These are phyloP conservation scores for Hemichromis elongatus DNA, from an alignment of 2,113 vertebrate genomes.

Conservation along the genomic window DNA sequence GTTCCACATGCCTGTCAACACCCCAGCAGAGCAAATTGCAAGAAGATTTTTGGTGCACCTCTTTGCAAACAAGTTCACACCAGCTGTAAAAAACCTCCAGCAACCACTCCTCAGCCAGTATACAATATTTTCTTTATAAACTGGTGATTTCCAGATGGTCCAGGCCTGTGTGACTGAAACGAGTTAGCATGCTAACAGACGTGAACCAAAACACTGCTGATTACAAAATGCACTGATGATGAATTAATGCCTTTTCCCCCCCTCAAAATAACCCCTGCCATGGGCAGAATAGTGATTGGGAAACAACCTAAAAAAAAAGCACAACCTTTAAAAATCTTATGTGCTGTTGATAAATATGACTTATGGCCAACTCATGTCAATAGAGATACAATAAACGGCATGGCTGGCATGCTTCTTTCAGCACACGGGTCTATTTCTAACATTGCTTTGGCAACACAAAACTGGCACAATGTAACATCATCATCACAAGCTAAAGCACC, in stretches of 20 bases:
- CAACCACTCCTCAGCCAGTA: neutral
- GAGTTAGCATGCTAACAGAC: neutral
- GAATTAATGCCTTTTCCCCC: rapidly evolving
- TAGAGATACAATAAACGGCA: slow-evolving; percentile 3
- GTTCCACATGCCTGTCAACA: neutral
- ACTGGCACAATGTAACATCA: slow-evolving; percentile 2
- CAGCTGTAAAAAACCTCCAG: neutral
- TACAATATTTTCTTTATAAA: neutral
- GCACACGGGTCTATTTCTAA: neutral
- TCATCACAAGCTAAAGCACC: neutral
- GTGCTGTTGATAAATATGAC: neutral
- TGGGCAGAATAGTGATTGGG: neutral
- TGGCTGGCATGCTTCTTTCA: neutral
- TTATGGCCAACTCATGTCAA: neutral
- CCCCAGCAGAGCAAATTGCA: neutral
- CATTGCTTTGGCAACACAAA: neutral
- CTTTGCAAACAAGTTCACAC: neutral
- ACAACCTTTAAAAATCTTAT: neutral
- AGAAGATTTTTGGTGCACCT: neutral
- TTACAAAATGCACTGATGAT: neutral
- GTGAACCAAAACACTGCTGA: neutral
- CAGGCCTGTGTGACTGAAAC: neutral
- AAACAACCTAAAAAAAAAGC: neutral
- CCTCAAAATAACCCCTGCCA: neutral
- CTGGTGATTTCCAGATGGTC: neutral